Conservation (phyloP, 2,797 vertebrate species). For the Coracias cyanogaster region DNA sequence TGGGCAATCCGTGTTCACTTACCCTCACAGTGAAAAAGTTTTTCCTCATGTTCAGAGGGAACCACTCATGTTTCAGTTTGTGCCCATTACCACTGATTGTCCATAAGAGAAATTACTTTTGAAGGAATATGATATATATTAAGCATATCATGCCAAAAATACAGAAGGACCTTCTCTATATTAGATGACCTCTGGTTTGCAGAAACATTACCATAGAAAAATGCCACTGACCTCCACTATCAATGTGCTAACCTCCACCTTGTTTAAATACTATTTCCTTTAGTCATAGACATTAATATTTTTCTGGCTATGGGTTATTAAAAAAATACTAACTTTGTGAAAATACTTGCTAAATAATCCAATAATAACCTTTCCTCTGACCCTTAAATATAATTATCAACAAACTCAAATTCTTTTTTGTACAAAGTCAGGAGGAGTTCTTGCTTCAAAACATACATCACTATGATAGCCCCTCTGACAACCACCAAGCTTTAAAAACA, state of each 20-base stretch:
- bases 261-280: neutral
- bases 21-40: neutral
- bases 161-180: neutral
- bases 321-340: neutral
- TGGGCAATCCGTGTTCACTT: neutral
- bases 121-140: neutral
- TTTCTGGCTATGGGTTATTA: neutral
- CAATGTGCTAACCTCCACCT: neutral
- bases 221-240: neutral
- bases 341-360: neutral
- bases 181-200: neutral
- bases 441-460: neutral
- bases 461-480: neutral
- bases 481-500: neutral
- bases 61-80: neutral
- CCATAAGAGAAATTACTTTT: neutral
- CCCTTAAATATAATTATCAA: conserved; percentile 32
- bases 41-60: neutral
- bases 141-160: neutral
- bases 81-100: neutral
- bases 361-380: conserved; percentile 23
- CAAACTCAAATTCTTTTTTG: neutral
- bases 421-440: neutral
- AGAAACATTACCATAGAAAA: neutral
- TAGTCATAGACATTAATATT: neutral